These are phyloP conservation scores for Sapajus apella DNA, from an alignment of 2,113 vertebrate species.

Conservation along the genomic window DNA sequence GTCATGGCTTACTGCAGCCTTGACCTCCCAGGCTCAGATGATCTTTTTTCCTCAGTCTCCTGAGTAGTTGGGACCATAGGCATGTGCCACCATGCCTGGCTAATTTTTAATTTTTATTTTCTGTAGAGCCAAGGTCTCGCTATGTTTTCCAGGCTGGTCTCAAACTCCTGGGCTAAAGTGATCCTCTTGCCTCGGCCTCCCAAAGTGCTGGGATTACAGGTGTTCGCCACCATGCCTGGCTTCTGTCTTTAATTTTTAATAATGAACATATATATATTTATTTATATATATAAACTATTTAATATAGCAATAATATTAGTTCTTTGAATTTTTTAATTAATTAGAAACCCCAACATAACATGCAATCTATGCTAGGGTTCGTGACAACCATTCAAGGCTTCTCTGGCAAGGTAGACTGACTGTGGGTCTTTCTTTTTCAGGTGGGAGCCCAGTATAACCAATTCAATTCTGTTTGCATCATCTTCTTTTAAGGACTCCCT, in stretches of 20 bases:
- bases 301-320: not conserved
- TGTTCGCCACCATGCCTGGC: not conserved
- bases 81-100: too few species aligned
- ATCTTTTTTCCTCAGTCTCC: too few species aligned
- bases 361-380: not conserved
- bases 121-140: too few species aligned
- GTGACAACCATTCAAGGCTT: not conserved
- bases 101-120: too few species aligned
- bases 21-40: too few species aligned
- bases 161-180: not conserved
- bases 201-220: not conserved
- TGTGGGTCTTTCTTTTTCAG: not conserved
- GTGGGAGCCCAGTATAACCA: not conserved
- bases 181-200: not conserved
- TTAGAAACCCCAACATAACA: not conserved
- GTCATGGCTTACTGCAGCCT: too few species aligned
- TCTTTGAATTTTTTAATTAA: not conserved
- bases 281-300: not conserved
- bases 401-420: not conserved
- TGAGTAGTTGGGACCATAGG: too few species aligned
- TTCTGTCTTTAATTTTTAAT: not conserved
- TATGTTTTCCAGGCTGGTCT: too few species aligned
- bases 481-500: constrained; percentile 9
- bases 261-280: not conserved
- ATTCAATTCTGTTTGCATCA: not conserved